A percentile compares a stretch with the other conserved stretches of the same genome.
Evolutionary conservation across 2,888 invertebrate genomes (phyloP).

Genomic region (Automeris io): DNA sequence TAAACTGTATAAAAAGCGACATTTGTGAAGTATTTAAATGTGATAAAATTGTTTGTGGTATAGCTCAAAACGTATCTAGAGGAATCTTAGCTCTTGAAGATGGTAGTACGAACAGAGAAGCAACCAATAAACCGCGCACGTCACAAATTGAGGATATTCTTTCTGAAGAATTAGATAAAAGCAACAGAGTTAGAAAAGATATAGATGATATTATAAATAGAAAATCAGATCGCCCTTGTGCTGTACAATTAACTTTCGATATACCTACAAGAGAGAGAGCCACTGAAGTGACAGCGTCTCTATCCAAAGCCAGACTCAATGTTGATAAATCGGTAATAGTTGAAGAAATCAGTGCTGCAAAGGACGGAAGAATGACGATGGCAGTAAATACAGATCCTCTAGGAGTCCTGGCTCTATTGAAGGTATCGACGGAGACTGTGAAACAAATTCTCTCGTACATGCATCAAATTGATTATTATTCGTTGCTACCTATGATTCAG

Average conservation of each 20-base stretch:
- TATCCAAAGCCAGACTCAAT: constrained; percentile 20
- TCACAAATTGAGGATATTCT: constrained; percentile 26
- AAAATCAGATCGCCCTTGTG: constrained; percentile 20
- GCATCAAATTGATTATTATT: constrained; percentile 38
- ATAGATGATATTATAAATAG: constrained; percentile 32
- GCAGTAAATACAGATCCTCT: constrained; percentile 65
- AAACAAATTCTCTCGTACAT: constrained; percentile 44
- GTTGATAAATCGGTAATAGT: constrained; percentile 11
- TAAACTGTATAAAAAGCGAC: constrained; percentile 22
- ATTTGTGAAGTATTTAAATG: constrained; percentile 12
- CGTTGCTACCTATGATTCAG: constrained; percentile 32
- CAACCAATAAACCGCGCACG: constrained; percentile 8
- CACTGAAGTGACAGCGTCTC: constrained; percentile 44
- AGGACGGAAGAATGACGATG: constrained; percentile 31
- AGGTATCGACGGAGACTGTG: constrained; percentile 45
- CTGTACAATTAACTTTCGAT: constrained; percentile 36
- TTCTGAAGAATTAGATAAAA: constrained; percentile 39
- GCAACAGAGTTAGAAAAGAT: constrained; percentile 33
- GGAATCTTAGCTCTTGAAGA: constrained; percentile 15
- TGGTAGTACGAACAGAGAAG: constrained; percentile 6
- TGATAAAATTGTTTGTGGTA: constrained; percentile 18
- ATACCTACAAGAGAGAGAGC: constrained; percentile 46
- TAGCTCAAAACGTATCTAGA: constrained; percentile 18
- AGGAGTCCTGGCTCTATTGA: constrained; percentile 41
- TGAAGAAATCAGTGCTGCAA: constrained; percentile 17